A percentile compares a stretch with the other conserved stretches of the same genome.
These are phyloP conservation scores for Mesorhabditis spiculigera DNA, from an alignment of 2,888 invertebrate genomes.

Conservation along the genomic window DNA sequence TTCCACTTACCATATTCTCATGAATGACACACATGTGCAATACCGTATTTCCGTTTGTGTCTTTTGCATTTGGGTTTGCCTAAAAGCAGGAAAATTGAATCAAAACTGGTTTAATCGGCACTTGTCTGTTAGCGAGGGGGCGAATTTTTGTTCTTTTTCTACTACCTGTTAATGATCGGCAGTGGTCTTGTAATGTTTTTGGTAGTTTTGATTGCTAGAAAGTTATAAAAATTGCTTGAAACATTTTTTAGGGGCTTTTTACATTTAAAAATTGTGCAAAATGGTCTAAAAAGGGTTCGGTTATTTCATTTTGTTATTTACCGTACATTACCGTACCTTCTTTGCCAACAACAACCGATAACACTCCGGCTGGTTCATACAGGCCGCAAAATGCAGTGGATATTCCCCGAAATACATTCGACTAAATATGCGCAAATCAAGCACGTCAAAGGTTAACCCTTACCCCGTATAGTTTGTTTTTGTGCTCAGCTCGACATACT, in stretches of 20 bases:
- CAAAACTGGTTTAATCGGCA: no score
- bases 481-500: constrained; percentile 79
- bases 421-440: no score
- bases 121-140: no score
- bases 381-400: constrained; percentile 90
- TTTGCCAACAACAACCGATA: constrained; percentile 82
- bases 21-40: constrained; percentile 93
- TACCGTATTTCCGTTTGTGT: constrained; percentile 93
- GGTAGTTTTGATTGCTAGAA: no score
- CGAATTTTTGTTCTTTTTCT: no score
- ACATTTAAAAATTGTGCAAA: not conserved
- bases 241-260: no score
- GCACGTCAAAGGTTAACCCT: no score
- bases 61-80: constrained; percentile 87
- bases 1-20: constrained; percentile 72
- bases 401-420: constrained; percentile 99
- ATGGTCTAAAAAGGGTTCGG: not conserved
- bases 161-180: no score
- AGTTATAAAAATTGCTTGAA: no score
- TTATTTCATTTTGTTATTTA: not conserved
- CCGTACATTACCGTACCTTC: constrained; percentile 11
- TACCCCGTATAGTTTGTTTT: constrained; percentile 82
- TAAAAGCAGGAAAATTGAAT: constrained; percentile 63
- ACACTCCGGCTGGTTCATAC: constrained; percentile 87
- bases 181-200: no score